phyloP scores from a whole-genome alignment of 30 jellyfish, hydroid and myxozoan species.

The Turritopsis rubra region DNA sequence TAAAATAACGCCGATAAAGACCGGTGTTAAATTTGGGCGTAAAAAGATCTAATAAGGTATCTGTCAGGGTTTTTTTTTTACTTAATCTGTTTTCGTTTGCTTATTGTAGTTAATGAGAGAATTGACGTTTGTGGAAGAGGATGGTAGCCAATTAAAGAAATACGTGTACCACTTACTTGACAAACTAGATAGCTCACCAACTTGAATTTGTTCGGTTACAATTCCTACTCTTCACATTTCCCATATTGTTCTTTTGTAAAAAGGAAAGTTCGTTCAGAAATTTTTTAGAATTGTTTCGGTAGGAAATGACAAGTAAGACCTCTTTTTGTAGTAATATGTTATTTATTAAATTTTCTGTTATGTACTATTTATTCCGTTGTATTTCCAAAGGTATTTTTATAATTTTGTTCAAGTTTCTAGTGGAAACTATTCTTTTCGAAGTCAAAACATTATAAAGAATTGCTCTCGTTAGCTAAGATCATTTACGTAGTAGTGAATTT shows the following conservation, averaged over 20 bases:
- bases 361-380: background rate
- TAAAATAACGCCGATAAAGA: no score
- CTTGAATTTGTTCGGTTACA: background rate
- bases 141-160: constrained; percentile 10
- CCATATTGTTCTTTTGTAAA: background rate
- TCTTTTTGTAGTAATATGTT: no score
- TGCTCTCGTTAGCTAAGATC: background rate
- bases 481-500: background rate
- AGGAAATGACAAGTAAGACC: background rate
- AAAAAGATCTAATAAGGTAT: no score
- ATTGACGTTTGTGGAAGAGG: constrained; percentile 16
- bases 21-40: no score
- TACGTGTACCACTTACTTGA: constrained; percentile 6
- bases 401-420: background rate
- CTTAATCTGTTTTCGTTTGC: background rate
- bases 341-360: background rate
- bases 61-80: no score
- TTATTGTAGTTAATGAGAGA: constrained; percentile 26
- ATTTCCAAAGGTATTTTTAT: background rate
- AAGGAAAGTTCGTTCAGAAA: background rate
- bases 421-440: background rate
- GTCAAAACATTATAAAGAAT: background rate
- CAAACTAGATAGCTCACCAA: background rate
- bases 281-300: background rate
- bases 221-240: background rate